A percentile compares a stretch with the other conserved stretches of the same genome.
phyloP scores from a whole-genome alignment of 2,888 invertebrate species.

The Heterodera filipjevi region DNA sequence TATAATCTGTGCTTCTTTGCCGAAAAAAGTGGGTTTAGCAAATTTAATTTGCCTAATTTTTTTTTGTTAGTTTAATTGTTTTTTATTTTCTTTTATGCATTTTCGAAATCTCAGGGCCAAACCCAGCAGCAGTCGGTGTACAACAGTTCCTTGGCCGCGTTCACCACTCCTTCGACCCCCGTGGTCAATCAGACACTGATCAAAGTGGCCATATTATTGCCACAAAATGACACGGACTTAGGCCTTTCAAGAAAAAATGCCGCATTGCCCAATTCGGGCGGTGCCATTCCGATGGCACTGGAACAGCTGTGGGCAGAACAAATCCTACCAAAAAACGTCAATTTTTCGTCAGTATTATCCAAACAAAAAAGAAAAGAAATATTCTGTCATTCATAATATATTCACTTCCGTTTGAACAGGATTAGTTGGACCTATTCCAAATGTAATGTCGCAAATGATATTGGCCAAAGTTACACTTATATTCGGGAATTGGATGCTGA shows the following conservation, averaged over 20 bases:
- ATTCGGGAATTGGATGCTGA: constrained; percentile 47
- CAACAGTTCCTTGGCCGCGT: not conserved
- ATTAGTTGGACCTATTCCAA: constrained; percentile 44
- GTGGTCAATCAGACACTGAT: constrained; percentile 72
- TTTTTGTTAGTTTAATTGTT: too few species aligned
- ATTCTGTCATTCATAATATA: not conserved
- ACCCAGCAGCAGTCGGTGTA: not conserved
- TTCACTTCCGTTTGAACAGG: not conserved
- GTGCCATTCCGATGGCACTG: constrained; percentile 50
- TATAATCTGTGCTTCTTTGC: too few species aligned
- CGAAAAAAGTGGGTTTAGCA: too few species aligned
- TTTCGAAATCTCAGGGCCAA: too few species aligned
- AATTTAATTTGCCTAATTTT: too few species aligned
- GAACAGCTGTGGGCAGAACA: constrained; percentile 45
- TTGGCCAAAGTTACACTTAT: constrained; percentile 45
- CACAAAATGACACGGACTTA: constrained; percentile 34
- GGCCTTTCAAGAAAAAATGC: not conserved
- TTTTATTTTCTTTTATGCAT: too few species aligned
- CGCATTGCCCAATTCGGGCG: constrained; percentile 42
- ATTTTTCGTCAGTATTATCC: constrained; percentile 40
- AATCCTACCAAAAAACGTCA: constrained; percentile 39
- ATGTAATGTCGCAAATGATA: constrained; percentile 36
- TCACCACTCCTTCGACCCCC: not conserved
- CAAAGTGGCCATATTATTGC: constrained; percentile 69
- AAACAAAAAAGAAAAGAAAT: not conserved